A percentile compares a stretch with the other conserved stretches of the same genome.
Evolutionary conservation across 2,797 vertebrate species (phyloP).

Genomic region (Mus caroli): DNA sequence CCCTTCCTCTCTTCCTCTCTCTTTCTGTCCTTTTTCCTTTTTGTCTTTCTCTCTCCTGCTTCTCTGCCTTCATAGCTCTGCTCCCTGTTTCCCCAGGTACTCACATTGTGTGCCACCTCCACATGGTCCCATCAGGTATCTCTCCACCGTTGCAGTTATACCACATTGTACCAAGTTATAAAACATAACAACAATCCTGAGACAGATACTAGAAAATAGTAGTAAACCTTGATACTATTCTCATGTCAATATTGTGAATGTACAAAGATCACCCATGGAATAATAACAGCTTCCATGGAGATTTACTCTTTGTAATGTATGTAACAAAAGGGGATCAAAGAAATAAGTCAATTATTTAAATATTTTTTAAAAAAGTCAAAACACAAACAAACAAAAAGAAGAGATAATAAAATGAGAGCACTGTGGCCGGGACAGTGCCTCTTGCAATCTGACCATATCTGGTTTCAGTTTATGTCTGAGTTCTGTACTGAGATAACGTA

Average conservation of each 20-base stretch:
- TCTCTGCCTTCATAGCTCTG: neutral
- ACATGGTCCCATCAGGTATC: neutral
- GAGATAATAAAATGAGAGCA: neutral
- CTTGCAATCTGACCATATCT: conserved; percentile 72
- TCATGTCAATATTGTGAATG: neutral
- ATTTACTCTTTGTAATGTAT: neutral
- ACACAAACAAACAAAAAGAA: neutral
- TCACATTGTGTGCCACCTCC: neutral
- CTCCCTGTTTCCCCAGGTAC: neutral
- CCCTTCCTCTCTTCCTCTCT: neutral
- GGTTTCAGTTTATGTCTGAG: conserved; percentile 74
- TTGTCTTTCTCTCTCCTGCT: neutral
- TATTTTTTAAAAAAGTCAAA: neutral
- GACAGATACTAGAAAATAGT: neutral
- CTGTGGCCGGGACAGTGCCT: conserved; percentile 73
- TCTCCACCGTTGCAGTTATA: neutral
- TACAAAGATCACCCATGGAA: neutral
- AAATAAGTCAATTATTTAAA: neutral
- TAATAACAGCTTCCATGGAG: neutral
- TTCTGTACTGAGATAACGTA: conserved; percentile 83
- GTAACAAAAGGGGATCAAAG: neutral
- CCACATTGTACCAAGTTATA: neutral
- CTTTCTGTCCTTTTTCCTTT: neutral
- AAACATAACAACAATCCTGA: neutral
- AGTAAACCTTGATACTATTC: neutral